Base-by-base conservation (phyloP, 2,888 invertebrate species). In the Rhamphomyia laevipes region DNA sequence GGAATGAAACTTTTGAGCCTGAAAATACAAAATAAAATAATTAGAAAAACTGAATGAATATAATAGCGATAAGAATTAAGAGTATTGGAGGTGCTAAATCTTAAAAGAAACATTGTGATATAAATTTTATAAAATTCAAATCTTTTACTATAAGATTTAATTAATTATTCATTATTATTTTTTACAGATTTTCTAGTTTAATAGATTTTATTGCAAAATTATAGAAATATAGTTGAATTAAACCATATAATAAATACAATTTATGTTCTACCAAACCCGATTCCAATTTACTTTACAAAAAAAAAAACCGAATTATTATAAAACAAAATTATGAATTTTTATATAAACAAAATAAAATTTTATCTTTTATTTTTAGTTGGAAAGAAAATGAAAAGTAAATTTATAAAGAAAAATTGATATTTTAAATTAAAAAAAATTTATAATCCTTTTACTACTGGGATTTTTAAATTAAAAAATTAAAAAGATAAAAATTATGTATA, bases 61-160 rank as follows among this genome's bases (percentile, higher is more conserved):
- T 51, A 57, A 55, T 54, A 27, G 23, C 4, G 23, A 27, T 27
- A 27, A 27, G 23, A 27, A 27, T 27, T 27, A 27, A 27, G 50
- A 42, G 23, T 27, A 27, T 27, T 55, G 52, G 56, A 63, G 68
- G 68, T 68, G 68, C 68, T 68, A 68, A 62, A 61, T 65, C 66
- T 65, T 66, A 68, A 68, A 64, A 63, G 68, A 65, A 68, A 68
- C 67, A 67, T 64, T 68, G 68, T 68, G 68, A 68, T 68, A 68
- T 60, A 53, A 27, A 27, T 27, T 7, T 53, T 54, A 51, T 54
- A 54, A 54, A 48, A 48, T 50, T 48, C 51, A 55, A 52, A 51
- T 50, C 46, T 27, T 52, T 55, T 53, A 55, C 4, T 53, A n/a
- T n/a, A n/a, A n/a, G n/a, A n/a, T n/a, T n/a, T n/a, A n/a, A n/a